phyloP scores from a whole-genome alignment of 35 echinoderm and acorn worm genomes.

The Apostichopus parvimensis region DNA sequence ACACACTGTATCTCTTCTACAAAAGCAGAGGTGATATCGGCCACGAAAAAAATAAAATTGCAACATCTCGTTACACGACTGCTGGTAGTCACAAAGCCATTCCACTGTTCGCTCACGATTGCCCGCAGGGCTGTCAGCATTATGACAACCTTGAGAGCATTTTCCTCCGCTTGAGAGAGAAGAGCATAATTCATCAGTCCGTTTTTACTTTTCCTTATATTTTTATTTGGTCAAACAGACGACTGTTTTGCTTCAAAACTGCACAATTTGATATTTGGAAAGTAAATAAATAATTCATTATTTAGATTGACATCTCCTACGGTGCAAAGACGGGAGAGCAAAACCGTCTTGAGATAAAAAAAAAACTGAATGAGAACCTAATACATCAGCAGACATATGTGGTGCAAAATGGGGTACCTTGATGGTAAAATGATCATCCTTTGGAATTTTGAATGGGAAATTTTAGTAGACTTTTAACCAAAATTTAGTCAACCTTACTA shows the following conservation, averaged over 20 bases:
- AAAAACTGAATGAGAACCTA: too few species aligned
- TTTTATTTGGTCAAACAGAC: background rate
- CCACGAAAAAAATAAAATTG: background rate
- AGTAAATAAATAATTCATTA: background rate
- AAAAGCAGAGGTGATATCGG: background rate
- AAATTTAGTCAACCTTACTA: too few species aligned
- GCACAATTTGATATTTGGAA: background rate
- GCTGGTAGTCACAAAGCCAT: background rate
- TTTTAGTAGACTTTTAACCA: too few species aligned
- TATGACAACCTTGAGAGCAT: background rate
- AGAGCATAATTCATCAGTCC: background rate
- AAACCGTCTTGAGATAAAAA: too few species aligned
- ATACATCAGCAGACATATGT: too few species aligned
- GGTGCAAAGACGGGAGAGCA: too few species aligned
- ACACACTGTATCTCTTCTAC: too few species aligned
- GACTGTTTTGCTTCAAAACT: background rate
- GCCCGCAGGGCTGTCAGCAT: background rate
- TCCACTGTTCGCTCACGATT: background rate
- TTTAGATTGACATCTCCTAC: background rate
- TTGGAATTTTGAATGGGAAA: too few species aligned
- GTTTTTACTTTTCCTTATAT: background rate
- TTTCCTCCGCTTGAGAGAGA: background rate
- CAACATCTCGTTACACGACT: background rate
- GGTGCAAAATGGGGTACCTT: too few species aligned
- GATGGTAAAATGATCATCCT: too few species aligned